Evolutionary conservation across 2,113 vertebrate species (phyloP).

Genomic region (Euleptes europaea): DNA sequence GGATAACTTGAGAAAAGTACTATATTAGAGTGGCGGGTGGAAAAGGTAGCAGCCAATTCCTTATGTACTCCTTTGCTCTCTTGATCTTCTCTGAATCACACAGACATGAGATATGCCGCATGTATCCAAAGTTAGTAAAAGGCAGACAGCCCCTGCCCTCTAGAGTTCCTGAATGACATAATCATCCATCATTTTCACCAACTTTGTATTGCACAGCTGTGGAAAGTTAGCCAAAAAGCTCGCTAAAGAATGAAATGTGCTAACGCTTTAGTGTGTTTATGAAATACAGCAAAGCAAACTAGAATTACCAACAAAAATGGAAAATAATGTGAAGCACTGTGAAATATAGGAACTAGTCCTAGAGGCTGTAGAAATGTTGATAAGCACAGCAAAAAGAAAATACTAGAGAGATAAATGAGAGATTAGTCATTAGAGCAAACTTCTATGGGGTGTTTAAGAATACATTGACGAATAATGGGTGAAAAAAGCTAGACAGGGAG

Average conservation of each 20-base stretch:
- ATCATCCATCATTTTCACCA: slow-evolving; percentile 5
- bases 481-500: too few species aligned
- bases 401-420: background rate
- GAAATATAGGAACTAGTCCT: background rate
- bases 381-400: background rate
- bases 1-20: too few species aligned
- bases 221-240: background rate
- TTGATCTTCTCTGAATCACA: background rate
- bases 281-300: background rate
- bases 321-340: background rate
- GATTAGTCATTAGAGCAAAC: too few species aligned
- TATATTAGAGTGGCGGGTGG: background rate
- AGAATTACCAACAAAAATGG: background rate
- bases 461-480: too few species aligned
- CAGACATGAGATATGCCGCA: background rate
- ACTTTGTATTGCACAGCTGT: background rate
- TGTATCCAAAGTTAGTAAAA: background rate
- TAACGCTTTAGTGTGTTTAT: background rate
- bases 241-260: background rate
- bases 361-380: background rate
- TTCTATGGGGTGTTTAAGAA: too few species aligned
- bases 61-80: background rate
- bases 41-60: background rate
- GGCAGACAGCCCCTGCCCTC: background rate
- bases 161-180: background rate